Base-by-base conservation (phyloP, 2,113 vertebrate genomes). In the Antechinus stuartii region DNA sequence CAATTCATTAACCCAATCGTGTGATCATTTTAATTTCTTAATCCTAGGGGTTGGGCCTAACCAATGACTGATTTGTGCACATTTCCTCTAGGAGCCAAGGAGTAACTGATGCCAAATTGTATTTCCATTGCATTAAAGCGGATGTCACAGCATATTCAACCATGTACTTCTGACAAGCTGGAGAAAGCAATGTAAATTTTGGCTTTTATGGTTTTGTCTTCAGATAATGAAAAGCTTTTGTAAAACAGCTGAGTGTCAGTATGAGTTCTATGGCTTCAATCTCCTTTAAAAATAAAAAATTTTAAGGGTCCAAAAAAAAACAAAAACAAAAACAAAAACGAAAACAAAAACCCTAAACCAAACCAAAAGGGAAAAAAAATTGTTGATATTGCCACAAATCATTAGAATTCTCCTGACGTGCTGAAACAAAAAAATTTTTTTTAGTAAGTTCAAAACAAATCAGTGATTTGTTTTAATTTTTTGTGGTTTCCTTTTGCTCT, bases 311-410 rank as follows among this genome's bases (percentile, higher is more conserved):
- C 84, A 96, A 96, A 98, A 95, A 93, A 96, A 56, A 92, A 98
- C 98, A 98, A 95, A 93, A 96, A 91, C 97, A 56, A 91, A 98
- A 98, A 98, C 97, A 92, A 98, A 98, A 98, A 97, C 57, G 95
- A 96, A 98, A 95, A 93, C 96, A 91, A 98, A 56, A 92, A 98
- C 98, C 98, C 98, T 98, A 98, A 98, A 97, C 97, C 96, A 97
- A 95, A 98, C 97, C 97, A 96, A 98, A 98, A 97, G 98, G 97
- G 94, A 98, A 97, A 98, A 99, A 98, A 99, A 99, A 99, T 99
- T 99, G 99, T 99, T 99, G 99, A 99, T 99, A 99, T 99, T 99
- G 99, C 99, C 99, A 99, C 99, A 99, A 99, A 99, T 99, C 99
- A 99, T 99, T 99, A 99, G 99, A 99, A 99, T 99, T 99, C 99